phyloP scores from a whole-genome alignment of 2,888 invertebrate species.

The Tyria jacobaeae region DNA sequence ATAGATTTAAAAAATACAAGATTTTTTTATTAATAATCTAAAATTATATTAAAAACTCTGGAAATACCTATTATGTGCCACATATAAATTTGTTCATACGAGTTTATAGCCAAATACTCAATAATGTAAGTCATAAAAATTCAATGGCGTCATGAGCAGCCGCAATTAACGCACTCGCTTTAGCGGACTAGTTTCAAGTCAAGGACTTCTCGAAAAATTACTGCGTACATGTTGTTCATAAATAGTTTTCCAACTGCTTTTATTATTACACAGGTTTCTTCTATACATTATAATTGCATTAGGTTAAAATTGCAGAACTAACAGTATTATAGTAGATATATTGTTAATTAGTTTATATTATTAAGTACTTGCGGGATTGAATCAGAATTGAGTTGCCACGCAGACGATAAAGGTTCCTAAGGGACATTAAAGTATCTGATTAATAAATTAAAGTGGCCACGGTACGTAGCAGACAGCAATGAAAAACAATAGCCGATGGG shows the following conservation, averaged over 20 bases:
- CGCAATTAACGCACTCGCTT: conserved; percentile 44
- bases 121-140: conserved; percentile 45
- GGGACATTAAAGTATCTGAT: too few relatives aligned
- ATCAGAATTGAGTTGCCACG: neutral
- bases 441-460: neutral
- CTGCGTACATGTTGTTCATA: conserved; percentile 35
- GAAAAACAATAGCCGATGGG: too few relatives aligned
- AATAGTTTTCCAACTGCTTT: conserved; percentile 21
- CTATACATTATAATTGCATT: neutral
- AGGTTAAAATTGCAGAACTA: neutral
- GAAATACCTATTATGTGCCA: conserved; percentile 29
- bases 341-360: neutral
- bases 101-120: conserved; percentile 38
- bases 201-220: conserved; percentile 44
- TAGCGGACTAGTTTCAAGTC: conserved; percentile 46
- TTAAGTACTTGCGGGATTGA: neutral
- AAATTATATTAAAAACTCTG: conserved; percentile 18
- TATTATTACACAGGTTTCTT: neutral
- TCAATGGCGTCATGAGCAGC: conserved; percentile 45
- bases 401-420: too few relatives aligned
- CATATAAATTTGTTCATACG: conserved; percentile 41
- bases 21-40: neutral
- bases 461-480: too few relatives aligned
- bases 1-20: too few relatives aligned
- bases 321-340: neutral